Evolutionary conservation across 2,797 vertebrate genomes (phyloP), one percentile per base, ranked within the genome.

Genomic region (Pseudomugil gertrudae): DNA sequence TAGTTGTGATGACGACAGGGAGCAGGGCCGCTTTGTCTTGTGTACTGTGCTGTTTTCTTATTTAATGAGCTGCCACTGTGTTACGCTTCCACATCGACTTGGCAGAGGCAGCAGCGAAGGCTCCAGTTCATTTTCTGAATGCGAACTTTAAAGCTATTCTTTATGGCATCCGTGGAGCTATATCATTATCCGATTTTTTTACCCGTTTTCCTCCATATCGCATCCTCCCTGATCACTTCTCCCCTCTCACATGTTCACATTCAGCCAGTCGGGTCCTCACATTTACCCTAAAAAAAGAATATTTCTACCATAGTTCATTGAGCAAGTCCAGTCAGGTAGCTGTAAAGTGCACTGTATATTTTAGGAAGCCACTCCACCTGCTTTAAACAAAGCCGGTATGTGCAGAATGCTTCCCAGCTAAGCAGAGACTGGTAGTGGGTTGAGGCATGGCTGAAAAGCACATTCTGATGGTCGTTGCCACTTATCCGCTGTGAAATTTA

Each of bases 41-140:
- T 79, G 79, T 64, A 63, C 85, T 81, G 77, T 79, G 79, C 84
- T 85, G 84, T 85, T 90, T 88, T 85, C 69, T 65, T 67, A 43
- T 79, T 91, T 90, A 91, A 91, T 90, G 88, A 92, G 86, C 86
- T 91, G 86, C 83, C 86, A 80, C 74, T 23, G 50, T 72, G 73
- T 78, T 80, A 83, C 89, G 85, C 78, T 86, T 89, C 90, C 79
- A 84, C 72, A 78, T 85, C 26, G 65, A 78, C 80, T 87, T 80
- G 80, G 78, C 77, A 80, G 76, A 82, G 69, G 79, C 79, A 76
- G 72, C 79, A 69, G 73, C 83, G 62, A 74, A 83, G 79, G 80
- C 78, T 62, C 74, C 60, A 81, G 75, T 81, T 81, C 76, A 83
- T 89, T 85, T 87, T 88, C 82, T 82, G 50, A 63, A 83, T 68